A percentile compares a stretch with the other conserved stretches of the same genome.
Conservation (phyloP, 2,113 vertebrate species). For the Murina feae region DNA sequence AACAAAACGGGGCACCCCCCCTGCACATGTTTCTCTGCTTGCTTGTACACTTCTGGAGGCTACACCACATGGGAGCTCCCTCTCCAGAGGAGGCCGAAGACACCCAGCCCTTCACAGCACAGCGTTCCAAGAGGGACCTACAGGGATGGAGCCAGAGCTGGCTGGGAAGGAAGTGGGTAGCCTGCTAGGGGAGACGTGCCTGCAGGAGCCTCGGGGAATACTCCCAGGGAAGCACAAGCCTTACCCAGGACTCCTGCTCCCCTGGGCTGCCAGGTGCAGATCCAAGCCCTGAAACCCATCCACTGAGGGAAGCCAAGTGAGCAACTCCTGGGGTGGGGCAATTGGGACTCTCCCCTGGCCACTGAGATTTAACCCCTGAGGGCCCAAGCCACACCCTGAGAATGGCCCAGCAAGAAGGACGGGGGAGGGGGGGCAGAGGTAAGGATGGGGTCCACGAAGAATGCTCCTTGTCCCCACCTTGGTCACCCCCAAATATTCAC, state of each 20-base stretch:
- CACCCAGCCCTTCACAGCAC: not conserved
- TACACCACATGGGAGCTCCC: too few relatives aligned
- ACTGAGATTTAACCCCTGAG: not conserved
- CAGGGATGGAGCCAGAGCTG: not conserved
- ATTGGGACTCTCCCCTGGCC: not conserved
- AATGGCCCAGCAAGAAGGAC: not conserved
- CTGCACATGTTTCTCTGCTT: not conserved
- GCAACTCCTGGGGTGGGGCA: fast-evolving
- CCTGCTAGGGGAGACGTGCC: too few relatives aligned
- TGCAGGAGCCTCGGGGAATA: not conserved
- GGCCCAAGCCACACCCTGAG: not conserved
- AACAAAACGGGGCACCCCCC: not conserved
- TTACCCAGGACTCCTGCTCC: not conserved
- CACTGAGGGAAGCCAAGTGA: not conserved
- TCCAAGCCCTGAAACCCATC: not conserved
- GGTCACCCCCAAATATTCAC: not conserved
- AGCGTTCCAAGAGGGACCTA: not conserved
- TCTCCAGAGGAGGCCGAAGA: not conserved
- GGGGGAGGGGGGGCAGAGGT: fast-evolving
- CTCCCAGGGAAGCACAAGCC: not conserved
- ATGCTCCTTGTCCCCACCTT: not conserved
- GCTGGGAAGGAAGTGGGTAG: not conserved
- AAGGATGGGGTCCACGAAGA: not conserved
- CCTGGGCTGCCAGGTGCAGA: not conserved
- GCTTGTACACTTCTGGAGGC: not conserved